Conservation (phyloP, 1,140 invertebrate genomes). For the Vanessa atalanta region DNA sequence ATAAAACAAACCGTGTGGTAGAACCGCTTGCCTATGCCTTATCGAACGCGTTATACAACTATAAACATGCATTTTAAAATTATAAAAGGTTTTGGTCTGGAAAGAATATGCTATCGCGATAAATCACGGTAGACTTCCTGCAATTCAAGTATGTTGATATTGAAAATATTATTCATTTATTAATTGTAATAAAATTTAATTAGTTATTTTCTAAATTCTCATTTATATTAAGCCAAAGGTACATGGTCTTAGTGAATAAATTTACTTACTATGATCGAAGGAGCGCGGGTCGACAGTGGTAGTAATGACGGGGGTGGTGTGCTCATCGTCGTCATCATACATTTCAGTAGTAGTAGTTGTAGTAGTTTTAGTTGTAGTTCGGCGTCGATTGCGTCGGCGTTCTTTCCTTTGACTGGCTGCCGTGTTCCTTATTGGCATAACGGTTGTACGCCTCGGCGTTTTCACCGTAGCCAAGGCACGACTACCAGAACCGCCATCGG, state of each 20-base stretch:
- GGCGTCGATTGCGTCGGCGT: conserved; percentile 52
- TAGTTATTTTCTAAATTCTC: too few relatives aligned
- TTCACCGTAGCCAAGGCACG: conserved; percentile 37
- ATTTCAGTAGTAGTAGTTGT: conserved; percentile 59
- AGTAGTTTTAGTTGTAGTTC: conserved; percentile 53
- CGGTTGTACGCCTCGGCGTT: conserved; percentile 10
- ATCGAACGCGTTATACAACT: too few relatives aligned
- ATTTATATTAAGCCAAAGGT: too few relatives aligned
- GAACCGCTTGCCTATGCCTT: too few relatives aligned
- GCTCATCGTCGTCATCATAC: conserved; percentile 58
- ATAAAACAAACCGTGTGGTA: too few relatives aligned
- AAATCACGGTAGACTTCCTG: too few relatives aligned
- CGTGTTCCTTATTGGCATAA: conserved; percentile 30
- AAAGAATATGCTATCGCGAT: too few relatives aligned
- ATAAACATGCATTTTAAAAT: too few relatives aligned
- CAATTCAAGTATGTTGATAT: too few relatives aligned
- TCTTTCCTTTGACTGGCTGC: conserved; percentile 36
- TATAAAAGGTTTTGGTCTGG: too few relatives aligned
- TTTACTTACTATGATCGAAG: conserved; percentile 70
- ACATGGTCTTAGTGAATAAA: conserved; percentile 1
- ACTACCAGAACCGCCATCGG: conserved; percentile 50
- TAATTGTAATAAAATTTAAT: too few relatives aligned
- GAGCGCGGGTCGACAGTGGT: conserved; percentile 66
- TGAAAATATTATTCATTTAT: too few relatives aligned
- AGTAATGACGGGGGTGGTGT: conserved; percentile 52